Conservation (phyloP, 2,113 vertebrate species). For the Saccopteryx leptura region DNA sequence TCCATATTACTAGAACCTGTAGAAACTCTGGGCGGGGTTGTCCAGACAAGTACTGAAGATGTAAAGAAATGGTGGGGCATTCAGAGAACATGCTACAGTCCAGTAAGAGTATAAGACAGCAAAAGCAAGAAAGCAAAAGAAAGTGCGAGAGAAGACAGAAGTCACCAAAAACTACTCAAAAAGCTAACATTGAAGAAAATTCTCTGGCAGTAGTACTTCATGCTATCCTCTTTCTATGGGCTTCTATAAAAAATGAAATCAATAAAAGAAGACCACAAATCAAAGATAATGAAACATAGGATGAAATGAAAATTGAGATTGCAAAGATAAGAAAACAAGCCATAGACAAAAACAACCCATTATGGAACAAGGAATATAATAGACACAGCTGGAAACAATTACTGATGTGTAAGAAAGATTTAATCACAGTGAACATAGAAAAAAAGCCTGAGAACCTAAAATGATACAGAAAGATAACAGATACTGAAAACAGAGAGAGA, state of each 20-base stretch:
- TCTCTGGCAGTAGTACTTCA: background rate
- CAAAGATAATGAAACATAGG: background rate
- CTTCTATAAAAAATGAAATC: constrained; percentile 16
- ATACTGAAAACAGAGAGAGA: background rate
- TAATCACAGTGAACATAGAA: background rate
- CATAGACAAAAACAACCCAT: background rate
- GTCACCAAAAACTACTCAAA: background rate
- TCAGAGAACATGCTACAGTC: background rate
- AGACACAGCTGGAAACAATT: constrained; percentile 55
- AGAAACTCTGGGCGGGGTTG: background rate
- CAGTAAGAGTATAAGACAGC: background rate
- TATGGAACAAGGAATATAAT: background rate
- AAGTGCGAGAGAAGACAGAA: background rate
- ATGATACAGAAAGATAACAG: background rate
- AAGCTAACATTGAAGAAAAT: background rate
- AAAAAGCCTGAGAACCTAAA: background rate
- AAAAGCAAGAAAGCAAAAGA: background rate
- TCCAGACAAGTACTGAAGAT: background rate
- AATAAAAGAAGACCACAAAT: constrained; percentile 23
- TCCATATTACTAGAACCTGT: background rate
- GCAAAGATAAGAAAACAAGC: background rate
- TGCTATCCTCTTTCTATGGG: background rate
- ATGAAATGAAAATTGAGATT: constrained; percentile 40
- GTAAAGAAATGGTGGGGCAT: background rate
- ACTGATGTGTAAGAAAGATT: background rate